phyloP scores from a whole-genome alignment of 2,888 invertebrate species.

The Latheticus oryzae region DNA sequence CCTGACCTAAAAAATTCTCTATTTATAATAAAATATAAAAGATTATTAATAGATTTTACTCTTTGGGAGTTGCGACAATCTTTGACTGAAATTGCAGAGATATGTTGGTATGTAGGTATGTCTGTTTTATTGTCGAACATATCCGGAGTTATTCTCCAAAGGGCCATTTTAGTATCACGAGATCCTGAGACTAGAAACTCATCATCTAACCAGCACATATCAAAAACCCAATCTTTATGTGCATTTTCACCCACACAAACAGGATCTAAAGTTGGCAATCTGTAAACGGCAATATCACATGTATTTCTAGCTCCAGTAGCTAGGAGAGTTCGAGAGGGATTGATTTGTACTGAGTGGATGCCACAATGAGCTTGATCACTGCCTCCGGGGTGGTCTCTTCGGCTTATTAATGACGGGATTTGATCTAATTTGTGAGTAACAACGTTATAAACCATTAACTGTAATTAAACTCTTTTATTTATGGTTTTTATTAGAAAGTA shows the following conservation, averaged over 20 bases:
- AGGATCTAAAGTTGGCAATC: slow-evolving; percentile 94
- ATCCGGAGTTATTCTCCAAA: slow-evolving; percentile 82
- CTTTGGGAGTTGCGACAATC: slow-evolving; percentile 83
- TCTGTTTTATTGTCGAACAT: slow-evolving; percentile 65
- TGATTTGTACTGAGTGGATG: slow-evolving; percentile 93
- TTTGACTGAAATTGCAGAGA: slow-evolving; percentile 77
- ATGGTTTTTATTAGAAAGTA: neutral
- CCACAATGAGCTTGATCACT: slow-evolving; percentile 82
- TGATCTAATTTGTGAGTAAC: slow-evolving; percentile 86
- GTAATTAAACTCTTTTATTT: slow-evolving; percentile 49
- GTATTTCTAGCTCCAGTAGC: slow-evolving; percentile 94
- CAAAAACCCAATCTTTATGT: slow-evolving; percentile 93
- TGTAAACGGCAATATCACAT: slow-evolving; percentile 90
- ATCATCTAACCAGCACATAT: slow-evolving; percentile 96
- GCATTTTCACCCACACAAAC: slow-evolving; percentile 92
- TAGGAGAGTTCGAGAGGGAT: slow-evolving; percentile 89
- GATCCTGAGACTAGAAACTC: slow-evolving; percentile 95
- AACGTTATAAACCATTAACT: slow-evolving; percentile 93
- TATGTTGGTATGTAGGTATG: slow-evolving; percentile 68
- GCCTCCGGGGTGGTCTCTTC: slow-evolving; percentile 66
- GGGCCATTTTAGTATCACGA: slow-evolving; percentile 88
- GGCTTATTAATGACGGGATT: slow-evolving; percentile 86
- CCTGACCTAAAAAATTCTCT: slow-evolving; percentile 69
- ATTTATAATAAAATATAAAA: no score
- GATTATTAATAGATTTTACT: no score